Percentiles rank a stretch among this genome's conserved stretches.
These are phyloP conservation scores for Antechinus flavipes DNA, from an alignment of 2,113 vertebrate genomes.

Conservation along the genomic window DNA sequence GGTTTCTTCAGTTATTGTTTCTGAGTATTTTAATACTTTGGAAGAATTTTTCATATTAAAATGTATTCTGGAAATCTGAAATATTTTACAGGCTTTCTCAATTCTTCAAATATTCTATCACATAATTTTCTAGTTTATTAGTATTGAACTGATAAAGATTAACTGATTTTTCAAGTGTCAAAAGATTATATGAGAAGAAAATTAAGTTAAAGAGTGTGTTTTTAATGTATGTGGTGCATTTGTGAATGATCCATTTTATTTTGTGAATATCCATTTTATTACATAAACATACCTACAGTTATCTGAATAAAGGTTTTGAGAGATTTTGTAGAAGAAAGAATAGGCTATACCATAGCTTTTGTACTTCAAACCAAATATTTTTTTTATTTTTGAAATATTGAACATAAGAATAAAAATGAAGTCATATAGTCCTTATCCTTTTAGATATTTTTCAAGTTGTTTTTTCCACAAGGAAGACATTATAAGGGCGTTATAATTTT, in stretches of 20 bases:
- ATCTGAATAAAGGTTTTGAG: background rate
- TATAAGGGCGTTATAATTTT: background rate
- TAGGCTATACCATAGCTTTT: fast-evolving
- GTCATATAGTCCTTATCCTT: background rate
- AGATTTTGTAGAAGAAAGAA: background rate
- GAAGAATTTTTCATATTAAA: background rate
- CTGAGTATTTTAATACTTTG: background rate
- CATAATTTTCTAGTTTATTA: background rate
- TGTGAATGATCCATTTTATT: background rate
- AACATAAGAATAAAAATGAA: background rate
- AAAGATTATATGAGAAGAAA: background rate
- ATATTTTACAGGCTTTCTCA: background rate
- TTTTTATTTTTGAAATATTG: background rate
- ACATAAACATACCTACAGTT: background rate
- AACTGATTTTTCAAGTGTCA: background rate
- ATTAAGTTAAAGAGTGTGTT: background rate
- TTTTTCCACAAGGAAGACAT: background rate
- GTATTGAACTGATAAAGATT: background rate
- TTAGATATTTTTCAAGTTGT: background rate
- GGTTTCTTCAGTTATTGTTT: background rate
- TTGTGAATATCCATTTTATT: background rate
- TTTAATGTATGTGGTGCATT: background rate
- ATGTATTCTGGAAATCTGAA: background rate
- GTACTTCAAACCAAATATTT: background rate
- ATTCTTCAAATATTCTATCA: background rate